Evolutionary conservation across 2,888 invertebrate genomes (phyloP), one percentile per base, ranked within the genome.

Genomic region (Tupiocoris notatus): DNA sequence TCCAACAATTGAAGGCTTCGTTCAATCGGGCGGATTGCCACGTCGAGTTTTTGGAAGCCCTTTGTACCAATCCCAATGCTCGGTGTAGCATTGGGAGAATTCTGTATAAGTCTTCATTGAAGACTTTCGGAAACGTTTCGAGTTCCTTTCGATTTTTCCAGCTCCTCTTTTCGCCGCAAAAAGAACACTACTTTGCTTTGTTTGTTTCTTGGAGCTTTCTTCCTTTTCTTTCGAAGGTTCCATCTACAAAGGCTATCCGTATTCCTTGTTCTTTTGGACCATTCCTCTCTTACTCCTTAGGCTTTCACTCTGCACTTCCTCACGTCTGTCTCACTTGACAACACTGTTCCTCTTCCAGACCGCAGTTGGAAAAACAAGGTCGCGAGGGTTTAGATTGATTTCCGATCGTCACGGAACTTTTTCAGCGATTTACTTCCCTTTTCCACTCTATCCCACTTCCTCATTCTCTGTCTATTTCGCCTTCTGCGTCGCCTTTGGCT

Each of bases 301-400:
- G 12, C 39, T 39, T 39, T 12, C 39, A 39, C n/a, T n/a, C n/a
- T n/a, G 12, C 39, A 39, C 39, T 39, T 39, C 39, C 12, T 39
- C 39, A 12, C 39, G 6, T 39, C 39, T 39, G 39, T 39, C 39
- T 39, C 39, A 12, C 39, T 39, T 39, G 39, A 39, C 39, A 39
- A 39, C 39, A 3, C 39, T 39, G 39, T 12, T 3, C 12, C 39
- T 39, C 39, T 39, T 39, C 39, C 12, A 3, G 39, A 39, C 39
- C 39, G 39, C 39, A 56, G 56, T 67, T 57, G 67, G 67, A 22
- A 67, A 67, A 67, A 67, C 67, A 67, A 67, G 23, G 57, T 67
- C 67, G 67, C 39, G 54, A n/a, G 67, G 39, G 39, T 39, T 39
- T 39, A 67, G 67, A 67, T 67, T 57, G 67, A 67, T 67, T 67